Evolutionary conservation across 2,888 invertebrate genomes (phyloP).

Genomic region (Hololepta plana): DNA sequence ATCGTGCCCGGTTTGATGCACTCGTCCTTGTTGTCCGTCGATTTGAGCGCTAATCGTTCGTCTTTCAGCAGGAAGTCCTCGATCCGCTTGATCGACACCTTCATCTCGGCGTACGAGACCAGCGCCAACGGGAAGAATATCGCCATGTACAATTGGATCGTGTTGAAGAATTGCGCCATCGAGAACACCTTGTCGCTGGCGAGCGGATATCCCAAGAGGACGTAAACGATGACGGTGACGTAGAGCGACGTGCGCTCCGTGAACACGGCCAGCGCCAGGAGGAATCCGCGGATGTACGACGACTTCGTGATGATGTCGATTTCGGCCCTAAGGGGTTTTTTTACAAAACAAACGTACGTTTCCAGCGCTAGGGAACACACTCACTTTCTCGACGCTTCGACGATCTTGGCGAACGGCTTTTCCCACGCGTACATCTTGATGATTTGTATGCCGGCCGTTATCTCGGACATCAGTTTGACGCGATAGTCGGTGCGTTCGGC

Average conservation of each 20-base stretch:
- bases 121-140: constrained; percentile 45
- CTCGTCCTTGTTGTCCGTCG: too few relatives aligned
- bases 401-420: constrained; percentile 44
- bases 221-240: constrained; percentile 60
- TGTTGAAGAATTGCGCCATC: constrained; percentile 59
- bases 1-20: constrained; percentile 17
- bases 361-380: constrained; percentile 11
- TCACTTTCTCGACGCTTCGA: constrained; percentile 40
- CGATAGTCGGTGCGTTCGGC: constrained; percentile 41
- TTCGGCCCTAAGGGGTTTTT: constrained; percentile 36
- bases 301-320: constrained; percentile 45
- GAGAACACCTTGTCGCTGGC: constrained; percentile 53
- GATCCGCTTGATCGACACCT: constrained; percentile 41
- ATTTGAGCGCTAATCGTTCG: constrained; percentile 24
- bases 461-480: constrained; percentile 55
- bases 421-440: constrained; percentile 73
- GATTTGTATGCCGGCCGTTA: constrained; percentile 52
- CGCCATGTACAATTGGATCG: constrained; percentile 47
- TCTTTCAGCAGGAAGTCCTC: constrained; percentile 31
- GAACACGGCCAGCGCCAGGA: constrained; percentile 49
- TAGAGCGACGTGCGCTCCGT: constrained; percentile 72
- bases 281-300: constrained; percentile 47
- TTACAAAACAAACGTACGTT: constrained; percentile 1
- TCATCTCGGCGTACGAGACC: constrained; percentile 40
- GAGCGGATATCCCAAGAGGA: constrained; percentile 40